Conservation (phyloP, 2,113 vertebrate genomes). For the Maccullochella peelii region DNA sequence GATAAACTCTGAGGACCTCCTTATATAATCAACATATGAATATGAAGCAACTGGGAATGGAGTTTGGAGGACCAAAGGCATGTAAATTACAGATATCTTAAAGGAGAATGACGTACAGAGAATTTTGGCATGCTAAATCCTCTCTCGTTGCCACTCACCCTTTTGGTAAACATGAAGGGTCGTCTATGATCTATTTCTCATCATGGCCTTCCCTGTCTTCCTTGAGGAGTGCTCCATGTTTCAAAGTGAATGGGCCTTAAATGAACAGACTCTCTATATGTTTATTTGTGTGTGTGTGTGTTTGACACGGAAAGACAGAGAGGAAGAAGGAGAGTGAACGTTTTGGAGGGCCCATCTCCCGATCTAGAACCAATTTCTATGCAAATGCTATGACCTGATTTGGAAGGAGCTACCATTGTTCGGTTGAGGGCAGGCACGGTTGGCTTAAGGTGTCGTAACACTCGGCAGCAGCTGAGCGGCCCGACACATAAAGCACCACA, state of each 20-base stretch:
- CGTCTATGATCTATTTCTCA: slow-evolving; percentile 59
- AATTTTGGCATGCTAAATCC: slow-evolving; percentile 18
- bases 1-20: slow-evolving; percentile 11
- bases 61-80: slow-evolving; percentile 28
- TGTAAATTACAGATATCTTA: slow-evolving; percentile 35
- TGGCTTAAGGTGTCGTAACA: slow-evolving; percentile 43
- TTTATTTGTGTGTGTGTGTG: slow-evolving; percentile 39
- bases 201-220: slow-evolving; percentile 54
- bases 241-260: slow-evolving; percentile 62
- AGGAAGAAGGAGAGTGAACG: neutral
- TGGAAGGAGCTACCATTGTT: slow-evolving; percentile 57
- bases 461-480: neutral
- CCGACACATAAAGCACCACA: slow-evolving; percentile 1
- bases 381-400: slow-evolving; percentile 72
- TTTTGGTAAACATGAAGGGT: slow-evolving; percentile 65
- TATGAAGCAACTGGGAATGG: slow-evolving; percentile 33
- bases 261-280: slow-evolving; percentile 35
- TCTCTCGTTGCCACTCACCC: slow-evolving; percentile 9
- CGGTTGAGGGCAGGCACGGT: neutral
- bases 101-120: slow-evolving; percentile 27
- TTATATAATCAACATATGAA: slow-evolving; percentile 39
- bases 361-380: slow-evolving; percentile 80
- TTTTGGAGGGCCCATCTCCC: slow-evolving; percentile 53
- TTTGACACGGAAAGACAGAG: slow-evolving; percentile 8
- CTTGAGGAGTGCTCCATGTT: slow-evolving; percentile 60